Percentiles rank a stretch among this genome's conserved stretches.
phyloP scores from a whole-genome alignment of 2,888 invertebrate genomes.

The Xylota segnis region DNA sequence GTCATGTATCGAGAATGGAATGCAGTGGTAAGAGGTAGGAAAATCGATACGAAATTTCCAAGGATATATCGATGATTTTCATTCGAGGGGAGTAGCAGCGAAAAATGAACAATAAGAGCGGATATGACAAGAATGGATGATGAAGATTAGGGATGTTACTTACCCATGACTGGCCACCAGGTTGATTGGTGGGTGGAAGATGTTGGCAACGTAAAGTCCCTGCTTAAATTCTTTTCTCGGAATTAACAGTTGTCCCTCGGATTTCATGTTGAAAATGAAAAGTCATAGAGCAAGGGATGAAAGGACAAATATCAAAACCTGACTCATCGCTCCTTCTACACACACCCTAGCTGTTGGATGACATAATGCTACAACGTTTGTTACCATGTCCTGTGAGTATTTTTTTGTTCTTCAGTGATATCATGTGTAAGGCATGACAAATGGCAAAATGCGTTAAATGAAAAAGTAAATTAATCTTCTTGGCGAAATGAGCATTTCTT shows the following conservation, averaged over 20 bases:
- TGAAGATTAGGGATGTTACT: slow-evolving; percentile 42
- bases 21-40: slow-evolving; percentile 4
- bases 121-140: slow-evolving; percentile 1
- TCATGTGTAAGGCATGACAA: slow-evolving; percentile 34
- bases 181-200: slow-evolving; percentile 12
- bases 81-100: not conserved
- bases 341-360: slow-evolving; percentile 31
- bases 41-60: slow-evolving; percentile 49
- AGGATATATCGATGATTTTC: not conserved
- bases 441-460: not conserved
- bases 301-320: not conserved
- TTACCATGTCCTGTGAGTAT: slow-evolving; percentile 32
- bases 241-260: not conserved
- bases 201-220: not conserved
- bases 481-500: not conserved
- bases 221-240: not conserved
- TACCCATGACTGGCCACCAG: not conserved
- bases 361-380: slow-evolving; percentile 36
- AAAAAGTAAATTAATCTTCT: slow-evolving; percentile 4
- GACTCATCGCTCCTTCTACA: slow-evolving; percentile 33
- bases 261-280: not conserved
- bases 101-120: slow-evolving; percentile 7
- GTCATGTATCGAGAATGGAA: slow-evolving; percentile 6
- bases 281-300: not conserved
- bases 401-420: slow-evolving; percentile 12